Evolutionary conservation across 2,888 invertebrate genomes (phyloP).

Genomic region (Ecliptopera silaceata): DNA sequence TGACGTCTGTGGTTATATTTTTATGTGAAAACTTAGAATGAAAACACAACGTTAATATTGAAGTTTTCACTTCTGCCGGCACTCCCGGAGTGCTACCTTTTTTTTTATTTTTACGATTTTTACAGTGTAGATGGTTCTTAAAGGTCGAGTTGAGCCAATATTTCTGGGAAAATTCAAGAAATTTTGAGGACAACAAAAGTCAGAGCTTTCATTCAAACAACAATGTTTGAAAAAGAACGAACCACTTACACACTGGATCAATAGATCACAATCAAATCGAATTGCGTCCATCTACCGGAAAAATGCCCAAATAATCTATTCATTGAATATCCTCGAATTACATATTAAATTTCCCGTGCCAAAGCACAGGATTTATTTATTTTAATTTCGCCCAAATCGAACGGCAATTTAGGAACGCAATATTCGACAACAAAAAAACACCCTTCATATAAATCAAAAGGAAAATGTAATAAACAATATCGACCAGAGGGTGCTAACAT

Average conservation of each 20-base stretch:
- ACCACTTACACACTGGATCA: neutral
- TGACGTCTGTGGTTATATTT: too few species aligned
- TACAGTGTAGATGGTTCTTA: too few species aligned
- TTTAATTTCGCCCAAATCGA: slow-evolving; percentile 44
- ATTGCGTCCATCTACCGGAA: neutral
- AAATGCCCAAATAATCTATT: slow-evolving; percentile 9
- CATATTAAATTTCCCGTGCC: slow-evolving; percentile 28
- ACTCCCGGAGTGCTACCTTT: too few species aligned
- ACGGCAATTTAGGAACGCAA: slow-evolving; percentile 45
- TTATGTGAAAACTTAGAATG: too few species aligned
- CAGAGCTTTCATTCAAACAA: neutral
- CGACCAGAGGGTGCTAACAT: slow-evolving; percentile 38
- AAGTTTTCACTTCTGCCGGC: too few species aligned
- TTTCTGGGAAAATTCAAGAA: too few species aligned
- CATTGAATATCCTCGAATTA: slow-evolving; percentile 27
- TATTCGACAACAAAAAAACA: slow-evolving; percentile 36
- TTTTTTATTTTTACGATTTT: too few species aligned
- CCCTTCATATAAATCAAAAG: slow-evolving; percentile 41
- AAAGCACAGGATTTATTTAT: slow-evolving; percentile 46
- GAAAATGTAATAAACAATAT: slow-evolving; percentile 41
- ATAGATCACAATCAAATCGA: slow-evolving; percentile 1
- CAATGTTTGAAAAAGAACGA: neutral
- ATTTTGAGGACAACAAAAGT: too few species aligned
- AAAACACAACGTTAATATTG: too few species aligned
- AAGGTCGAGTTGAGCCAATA: too few species aligned